Base-by-base conservation (phyloP, 2,888 invertebrate species). In the Tetheella fluctuosa region DNA sequence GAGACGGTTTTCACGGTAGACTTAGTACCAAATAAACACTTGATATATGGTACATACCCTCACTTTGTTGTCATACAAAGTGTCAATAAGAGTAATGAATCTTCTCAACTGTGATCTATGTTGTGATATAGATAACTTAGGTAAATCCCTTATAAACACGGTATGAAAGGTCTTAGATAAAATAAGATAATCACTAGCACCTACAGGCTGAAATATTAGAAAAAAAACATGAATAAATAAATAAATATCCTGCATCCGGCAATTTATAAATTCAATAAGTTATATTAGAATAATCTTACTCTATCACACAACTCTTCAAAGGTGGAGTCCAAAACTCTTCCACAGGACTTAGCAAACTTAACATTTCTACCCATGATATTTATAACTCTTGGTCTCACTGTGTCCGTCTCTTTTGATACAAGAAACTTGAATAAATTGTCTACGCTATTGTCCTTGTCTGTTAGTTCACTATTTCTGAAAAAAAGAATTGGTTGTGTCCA, bases 71-170 rank as follows among this genome's bases (percentile, higher is more conserved):
- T 99, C 99, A 84, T 99, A 99, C 12, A 99, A 94, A 0, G 99
- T 98, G 86, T 99, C 99, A 73, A 99, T 98, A 17, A 99, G 94
- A 0, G 98, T 99, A 65, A 99, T 99, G 85, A 99, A 99, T 69
- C 99, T 94, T 78, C 99, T 94, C 58, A 98, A 96, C 88, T 97
- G 97, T n/a, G 98, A 97, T 84, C 97, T 96, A 54, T 96, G 91
- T 69, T 94, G 94, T 53, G 97, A 87, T 54, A 92, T 77, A 75
- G 96, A 97, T 81, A 99, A 90, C 80, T 96, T 95, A 1, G 99
- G 99, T 57, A 99, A 94, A 86, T 98, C 95, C 72, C 98, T 94
- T 74, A 99, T 96, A 68, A 99, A 95, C 52, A 99, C 96, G 20
- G 99, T 98, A 83, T 99, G 99, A 89, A 99, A 99, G 70, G 97